Percentiles rank a stretch among this genome's conserved stretches.
phyloP scores from a whole-genome alignment of 2,888 invertebrate species.

The Lingula anatina region DNA sequence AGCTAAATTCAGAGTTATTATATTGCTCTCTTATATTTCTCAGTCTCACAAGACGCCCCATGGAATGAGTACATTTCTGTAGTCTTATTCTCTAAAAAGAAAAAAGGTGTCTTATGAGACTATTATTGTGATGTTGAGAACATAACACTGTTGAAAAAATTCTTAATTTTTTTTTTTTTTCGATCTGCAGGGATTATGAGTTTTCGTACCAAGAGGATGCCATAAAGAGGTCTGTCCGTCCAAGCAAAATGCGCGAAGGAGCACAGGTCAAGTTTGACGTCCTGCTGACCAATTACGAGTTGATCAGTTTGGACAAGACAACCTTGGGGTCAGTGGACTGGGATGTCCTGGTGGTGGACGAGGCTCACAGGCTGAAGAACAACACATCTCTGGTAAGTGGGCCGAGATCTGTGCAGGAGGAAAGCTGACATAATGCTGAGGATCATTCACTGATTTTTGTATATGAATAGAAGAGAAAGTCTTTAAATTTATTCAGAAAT shows the following conservation, averaged over 20 bases:
- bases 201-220: slow-evolving; percentile 90
- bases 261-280: slow-evolving; percentile 89
- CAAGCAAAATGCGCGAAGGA: slow-evolving; percentile 66
- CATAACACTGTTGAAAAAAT: neutral
- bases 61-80: too few relatives aligned
- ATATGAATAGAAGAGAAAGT: too few relatives aligned
- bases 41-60: too few relatives aligned
- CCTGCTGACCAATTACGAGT: slow-evolving; percentile 93
- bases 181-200: slow-evolving; percentile 47
- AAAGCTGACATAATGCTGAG: too few relatives aligned
- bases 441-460: too few relatives aligned
- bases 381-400: slow-evolving; percentile 87
- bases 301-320: slow-evolving; percentile 93
- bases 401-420: too few relatives aligned
- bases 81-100: too few relatives aligned
- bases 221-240: slow-evolving; percentile 77
- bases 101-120: too few relatives aligned
- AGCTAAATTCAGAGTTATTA: too few relatives aligned
- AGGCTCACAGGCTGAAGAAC: slow-evolving; percentile 97
- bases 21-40: too few relatives aligned
- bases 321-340: slow-evolving; percentile 97
- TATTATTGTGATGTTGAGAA: too few relatives aligned
- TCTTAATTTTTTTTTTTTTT: neutral
- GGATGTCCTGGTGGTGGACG: slow-evolving; percentile 97
- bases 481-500: too few relatives aligned